Evolutionary conservation across 30 jellyfish, hydroid and myxozoan genomes (phyloP), one percentile per base, ranked within the genome.

Genomic region (Catostylus mosaicus): DNA sequence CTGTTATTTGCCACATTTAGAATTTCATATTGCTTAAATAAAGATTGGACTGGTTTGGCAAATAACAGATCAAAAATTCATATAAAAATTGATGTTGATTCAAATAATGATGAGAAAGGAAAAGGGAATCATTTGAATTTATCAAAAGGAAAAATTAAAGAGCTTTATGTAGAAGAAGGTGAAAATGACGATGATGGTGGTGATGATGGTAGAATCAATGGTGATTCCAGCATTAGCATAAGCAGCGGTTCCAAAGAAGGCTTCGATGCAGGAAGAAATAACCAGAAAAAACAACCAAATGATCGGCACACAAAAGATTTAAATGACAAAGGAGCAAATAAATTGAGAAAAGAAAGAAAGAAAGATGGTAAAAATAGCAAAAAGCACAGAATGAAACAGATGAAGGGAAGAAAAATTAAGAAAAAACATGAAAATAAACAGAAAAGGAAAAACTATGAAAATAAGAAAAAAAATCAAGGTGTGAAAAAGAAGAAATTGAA

Each of bases 1-100:
- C 14, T 40, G 14, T 7, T 40, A 40, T 14, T 40, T 5, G 54
- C 54, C 7, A 14, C 7, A 40, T 5, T 40, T 40, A 14, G 54
- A 40, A 14, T 14, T 5, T 40, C 54, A 14, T 7, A 5, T 40
- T 40, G 54, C 14, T 40, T 40, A 5, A 5, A 7, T 14, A 5
- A 7, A 5, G 54, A 40, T 40, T 7, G 14, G 14, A 40, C 11
- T 5, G 14, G 14, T 14, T 20, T 35, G 36, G 18, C 48, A 20
- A 73, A n/a, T 22, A 73, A 77, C 35, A 52, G 89, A 77, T 77
- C 89, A 38, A 77, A 61, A 64, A 77, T 77, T 30, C 89, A 77
- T 14, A 16, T 77, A 30, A 77, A 69, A 1, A 64, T 77, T 24
- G 89, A 77, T 24, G 80, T 77, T 18, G 89, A 60, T 26, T 67